These are phyloP conservation scores for Melanerpes aurifrons DNA, from an alignment of 2,113 vertebrate genomes.

Conservation along the genomic window DNA sequence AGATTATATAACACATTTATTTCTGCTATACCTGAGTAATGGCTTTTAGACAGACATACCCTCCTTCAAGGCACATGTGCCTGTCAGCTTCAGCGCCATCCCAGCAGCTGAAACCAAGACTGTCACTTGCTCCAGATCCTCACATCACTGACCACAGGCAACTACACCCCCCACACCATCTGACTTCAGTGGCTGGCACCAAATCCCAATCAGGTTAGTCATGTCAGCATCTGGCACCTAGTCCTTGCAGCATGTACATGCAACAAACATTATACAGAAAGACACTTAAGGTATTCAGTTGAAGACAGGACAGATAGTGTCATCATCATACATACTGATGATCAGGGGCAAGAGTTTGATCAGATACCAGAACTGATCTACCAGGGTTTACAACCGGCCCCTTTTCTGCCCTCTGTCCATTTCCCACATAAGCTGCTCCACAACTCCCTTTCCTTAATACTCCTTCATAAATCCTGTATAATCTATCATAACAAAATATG, in stretches of 20 bases:
- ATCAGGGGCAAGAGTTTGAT: neutral
- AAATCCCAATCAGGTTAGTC: accelerated
- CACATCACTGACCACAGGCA: neutral
- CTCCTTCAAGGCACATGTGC: accelerated
- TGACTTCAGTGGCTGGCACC: neutral
- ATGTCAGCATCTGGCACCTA: neutral
- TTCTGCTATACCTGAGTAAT: neutral
- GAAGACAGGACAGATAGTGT: neutral
- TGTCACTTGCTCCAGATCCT: neutral
- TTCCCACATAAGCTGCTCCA: neutral
- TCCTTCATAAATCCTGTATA: neutral
- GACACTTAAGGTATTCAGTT: neutral
- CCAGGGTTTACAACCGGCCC: neutral
- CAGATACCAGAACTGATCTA: neutral
- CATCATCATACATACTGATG: too few relatives aligned
- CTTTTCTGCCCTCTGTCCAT: neutral
- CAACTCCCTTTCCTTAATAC: neutral
- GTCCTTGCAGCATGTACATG: neutral
- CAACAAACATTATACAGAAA: neutral
- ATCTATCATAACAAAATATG: neutral
- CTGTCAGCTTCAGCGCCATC: neutral
- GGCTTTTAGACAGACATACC: neutral
- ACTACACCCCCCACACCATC: neutral
- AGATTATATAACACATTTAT: neutral
- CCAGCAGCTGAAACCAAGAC: neutral